A percentile compares a stretch with the other conserved stretches of the same genome.
Evolutionary conservation across 2,113 vertebrate species (phyloP).

Genomic region (Xyliphius kryptos): DNA sequence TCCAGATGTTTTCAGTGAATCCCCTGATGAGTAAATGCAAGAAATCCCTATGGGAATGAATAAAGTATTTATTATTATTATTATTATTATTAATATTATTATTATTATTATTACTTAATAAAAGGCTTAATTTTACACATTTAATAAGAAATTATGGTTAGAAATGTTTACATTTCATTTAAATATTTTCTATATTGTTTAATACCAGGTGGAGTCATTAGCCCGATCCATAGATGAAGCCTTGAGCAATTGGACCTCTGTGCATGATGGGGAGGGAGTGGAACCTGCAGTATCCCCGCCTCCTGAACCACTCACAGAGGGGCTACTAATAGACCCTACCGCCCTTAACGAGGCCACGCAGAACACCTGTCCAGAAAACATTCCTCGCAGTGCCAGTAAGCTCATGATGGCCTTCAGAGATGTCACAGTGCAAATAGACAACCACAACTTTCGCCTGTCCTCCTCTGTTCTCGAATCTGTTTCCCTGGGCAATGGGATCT

Average conservation of each 20-base stretch:
- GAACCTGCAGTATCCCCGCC: conserved; percentile 29
- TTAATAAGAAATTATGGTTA: too few species aligned
- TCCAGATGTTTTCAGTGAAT: too few species aligned
- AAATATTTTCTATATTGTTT: too few species aligned
- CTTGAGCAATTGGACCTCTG: conserved; percentile 81
- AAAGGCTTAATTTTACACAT: too few species aligned
- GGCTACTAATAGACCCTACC: conserved; percentile 61
- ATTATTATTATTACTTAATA: too few species aligned
- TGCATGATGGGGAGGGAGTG: conserved; percentile 66
- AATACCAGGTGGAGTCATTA: conserved; percentile 90
- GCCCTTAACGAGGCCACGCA: conserved; percentile 62
- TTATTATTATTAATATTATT: too few species aligned
- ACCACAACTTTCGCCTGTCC: conserved; percentile 91
- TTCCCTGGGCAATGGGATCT: conserved; percentile 79
- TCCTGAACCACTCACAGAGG: conserved; percentile 48
- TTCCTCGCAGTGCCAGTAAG: conserved; percentile 83
- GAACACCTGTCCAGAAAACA: conserved; percentile 53
- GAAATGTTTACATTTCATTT: too few species aligned
- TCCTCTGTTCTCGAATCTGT: conserved; percentile 76
- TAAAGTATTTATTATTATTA: too few species aligned
- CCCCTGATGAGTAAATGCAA: too few species aligned
- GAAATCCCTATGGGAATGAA: too few species aligned
- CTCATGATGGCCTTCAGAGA: conserved; percentile 98
- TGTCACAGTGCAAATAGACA: conserved; percentile 95
- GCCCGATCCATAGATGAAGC: conserved; percentile 96